phyloP scores from a whole-genome alignment of 2,113 vertebrate genomes.

The Sander lucioperca region DNA sequence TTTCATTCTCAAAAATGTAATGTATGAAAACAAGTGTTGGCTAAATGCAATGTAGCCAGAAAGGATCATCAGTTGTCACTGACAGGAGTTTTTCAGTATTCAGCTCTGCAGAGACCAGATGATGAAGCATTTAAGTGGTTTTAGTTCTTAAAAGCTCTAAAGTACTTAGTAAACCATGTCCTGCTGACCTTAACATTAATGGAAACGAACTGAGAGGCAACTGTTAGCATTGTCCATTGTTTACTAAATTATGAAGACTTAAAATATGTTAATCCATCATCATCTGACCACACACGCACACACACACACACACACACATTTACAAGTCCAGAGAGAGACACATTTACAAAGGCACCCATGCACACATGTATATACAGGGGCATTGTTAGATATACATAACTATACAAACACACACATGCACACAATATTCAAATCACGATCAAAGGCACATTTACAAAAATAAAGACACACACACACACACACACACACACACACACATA shows the following conservation, averaged over 20 bases:
- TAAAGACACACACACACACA: neutral
- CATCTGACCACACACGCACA: constrained; percentile 31
- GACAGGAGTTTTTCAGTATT: neutral
- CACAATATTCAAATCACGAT: neutral
- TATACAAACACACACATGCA: neutral
- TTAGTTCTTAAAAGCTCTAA: constrained; percentile 41
- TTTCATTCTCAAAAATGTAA: neutral
- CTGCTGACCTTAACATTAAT: constrained; percentile 48
- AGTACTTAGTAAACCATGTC: constrained; percentile 31
- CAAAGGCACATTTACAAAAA: no score
- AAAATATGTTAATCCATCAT: constrained; percentile 45
- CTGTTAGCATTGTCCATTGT: constrained; percentile 46
- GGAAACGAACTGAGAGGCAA: neutral
- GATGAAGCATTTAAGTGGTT: constrained; percentile 31
- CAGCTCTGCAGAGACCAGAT: constrained; percentile 3
- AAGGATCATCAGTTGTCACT: no score
- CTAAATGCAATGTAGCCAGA: no score
- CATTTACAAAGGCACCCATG: no score
- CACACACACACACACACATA: constrained; percentile 2
- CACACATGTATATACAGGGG: neutral
- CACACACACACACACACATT: neutral
- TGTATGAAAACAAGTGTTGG: no score
- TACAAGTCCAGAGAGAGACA: no score
- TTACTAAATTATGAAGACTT: constrained; percentile 37
- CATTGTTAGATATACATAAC: neutral